Evolutionary conservation across 2,113 vertebrate species (phyloP).

Genomic region (Lathamus discolor): DNA sequence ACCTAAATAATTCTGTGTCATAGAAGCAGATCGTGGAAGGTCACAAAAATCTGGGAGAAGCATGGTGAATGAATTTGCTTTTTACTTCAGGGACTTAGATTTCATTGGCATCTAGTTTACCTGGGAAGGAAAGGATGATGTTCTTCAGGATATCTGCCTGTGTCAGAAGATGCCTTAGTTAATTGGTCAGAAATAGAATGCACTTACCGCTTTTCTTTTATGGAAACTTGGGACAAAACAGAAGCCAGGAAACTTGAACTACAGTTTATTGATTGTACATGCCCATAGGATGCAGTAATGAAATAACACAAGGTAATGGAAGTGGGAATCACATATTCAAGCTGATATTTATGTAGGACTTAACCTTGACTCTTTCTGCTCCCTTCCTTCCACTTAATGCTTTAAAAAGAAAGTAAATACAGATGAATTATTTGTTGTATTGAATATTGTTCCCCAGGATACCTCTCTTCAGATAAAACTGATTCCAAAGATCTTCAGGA

Average conservation of each 20-base stretch:
- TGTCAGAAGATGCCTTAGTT: not conserved
- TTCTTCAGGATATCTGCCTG: not conserved
- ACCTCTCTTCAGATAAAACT: conserved; percentile 41
- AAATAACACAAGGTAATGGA: not conserved
- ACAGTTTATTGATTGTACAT: not conserved
- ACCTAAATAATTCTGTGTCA: not conserved
- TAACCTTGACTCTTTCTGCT: not conserved
- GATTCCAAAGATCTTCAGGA: conserved; percentile 37
- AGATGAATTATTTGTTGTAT: conserved; percentile 46
- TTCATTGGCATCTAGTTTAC: fast-evolving
- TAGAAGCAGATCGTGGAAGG: not conserved
- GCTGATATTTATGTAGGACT: not conserved
- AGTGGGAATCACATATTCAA: not conserved
- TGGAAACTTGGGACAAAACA: not conserved
- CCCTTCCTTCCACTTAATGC: not conserved
- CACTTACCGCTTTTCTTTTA: not conserved
- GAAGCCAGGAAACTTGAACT: not conserved
- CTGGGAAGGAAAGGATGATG: fast-evolving
- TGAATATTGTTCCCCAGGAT: conserved; percentile 29
- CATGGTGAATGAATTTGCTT: not conserved
- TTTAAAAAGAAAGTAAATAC: conserved; percentile 47
- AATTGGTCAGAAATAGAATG: not conserved
- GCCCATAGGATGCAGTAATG: not conserved
- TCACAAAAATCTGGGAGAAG: not conserved
- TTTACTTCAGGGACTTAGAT: not conserved